These are phyloP conservation scores for Lasiurus borealis DNA, from an alignment of 2,113 vertebrate genomes.

Conservation along the genomic window DNA sequence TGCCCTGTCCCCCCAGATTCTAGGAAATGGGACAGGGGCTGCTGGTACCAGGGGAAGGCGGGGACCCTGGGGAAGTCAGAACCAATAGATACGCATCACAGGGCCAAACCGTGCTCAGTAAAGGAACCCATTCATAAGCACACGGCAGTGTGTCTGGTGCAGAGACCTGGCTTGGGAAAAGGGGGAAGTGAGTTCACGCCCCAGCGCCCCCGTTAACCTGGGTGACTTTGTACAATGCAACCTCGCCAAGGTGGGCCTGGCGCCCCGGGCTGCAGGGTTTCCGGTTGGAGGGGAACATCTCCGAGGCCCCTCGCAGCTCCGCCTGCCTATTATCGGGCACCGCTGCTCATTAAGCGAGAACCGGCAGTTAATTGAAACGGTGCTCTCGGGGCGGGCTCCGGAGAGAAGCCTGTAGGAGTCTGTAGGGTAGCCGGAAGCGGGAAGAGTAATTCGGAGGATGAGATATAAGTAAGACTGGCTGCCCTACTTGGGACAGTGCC, in stretches of 20 bases:
- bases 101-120: background rate
- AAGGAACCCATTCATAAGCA: background rate
- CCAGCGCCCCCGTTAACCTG: background rate
- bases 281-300: conserved; percentile 56
- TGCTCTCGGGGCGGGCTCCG: conserved; percentile 15
- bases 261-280: background rate
- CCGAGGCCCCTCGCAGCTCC: conserved; percentile 16
- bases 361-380: conserved; percentile 74
- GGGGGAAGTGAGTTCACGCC: background rate
- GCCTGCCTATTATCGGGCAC: conserved; percentile 49
- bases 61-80: background rate
- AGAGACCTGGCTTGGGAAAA: background rate
- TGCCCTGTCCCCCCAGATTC: background rate
- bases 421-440: conserved; percentile 70
- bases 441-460: conserved; percentile 60
- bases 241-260: background rate
- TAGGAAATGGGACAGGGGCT: background rate
- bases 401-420: conserved; percentile 60
- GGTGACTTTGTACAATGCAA: background rate
- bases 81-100: background rate
- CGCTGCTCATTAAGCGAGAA: conserved; percentile 66
- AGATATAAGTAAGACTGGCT: conserved; percentile 73
- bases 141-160: background rate
- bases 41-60: background rate
- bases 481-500: background rate